Evolutionary conservation across 2,888 invertebrate genomes (phyloP).

Genomic region (Nomada fucata): DNA sequence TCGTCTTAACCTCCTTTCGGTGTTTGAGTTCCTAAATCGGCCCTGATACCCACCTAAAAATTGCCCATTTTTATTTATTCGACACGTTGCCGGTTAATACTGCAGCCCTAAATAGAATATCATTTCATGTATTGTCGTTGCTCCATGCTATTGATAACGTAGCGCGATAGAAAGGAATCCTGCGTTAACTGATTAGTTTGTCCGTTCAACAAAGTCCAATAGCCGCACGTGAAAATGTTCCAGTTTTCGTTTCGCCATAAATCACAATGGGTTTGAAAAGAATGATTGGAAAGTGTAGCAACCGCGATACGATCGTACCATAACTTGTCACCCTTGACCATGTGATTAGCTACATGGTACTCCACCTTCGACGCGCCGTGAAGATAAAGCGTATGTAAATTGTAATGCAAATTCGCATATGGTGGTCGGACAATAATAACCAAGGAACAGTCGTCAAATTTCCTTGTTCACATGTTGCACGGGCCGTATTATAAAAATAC

Average conservation of each 20-base stretch:
- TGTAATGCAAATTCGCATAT: slow-evolving; percentile 57
- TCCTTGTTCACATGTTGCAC: slow-evolving; percentile 18
- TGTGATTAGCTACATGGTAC: slow-evolving; percentile 24
- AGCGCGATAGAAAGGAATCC: neutral
- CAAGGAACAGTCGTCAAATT: slow-evolving; percentile 46
- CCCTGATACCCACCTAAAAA: slow-evolving; percentile 39
- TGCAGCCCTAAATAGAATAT: neutral
- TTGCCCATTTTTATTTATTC: neutral
- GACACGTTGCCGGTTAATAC: neutral
- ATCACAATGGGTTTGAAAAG: slow-evolving; percentile 12
- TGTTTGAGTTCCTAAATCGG: slow-evolving; percentile 66
- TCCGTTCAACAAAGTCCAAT: neutral
- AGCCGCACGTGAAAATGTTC: neutral
- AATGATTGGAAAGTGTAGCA: slow-evolving; percentile 43
- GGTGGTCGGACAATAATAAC: slow-evolving; percentile 31
- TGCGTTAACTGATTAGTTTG: neutral
- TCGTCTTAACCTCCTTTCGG: slow-evolving; percentile 73
- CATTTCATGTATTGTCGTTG: neutral
- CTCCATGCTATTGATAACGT: neutral
- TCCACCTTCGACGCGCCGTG: slow-evolving; percentile 41
- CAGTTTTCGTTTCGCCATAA: neutral
- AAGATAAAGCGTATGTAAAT: slow-evolving; percentile 55
- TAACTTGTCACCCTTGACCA: slow-evolving; percentile 66
- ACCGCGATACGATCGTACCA: slow-evolving; percentile 38
- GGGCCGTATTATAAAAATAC: slow-evolving; percentile 21